A percentile compares a stretch with the other conserved stretches of the same genome.
Conservation (phyloP, 2,797 vertebrate species). For the Cheracebus regulus region DNA sequence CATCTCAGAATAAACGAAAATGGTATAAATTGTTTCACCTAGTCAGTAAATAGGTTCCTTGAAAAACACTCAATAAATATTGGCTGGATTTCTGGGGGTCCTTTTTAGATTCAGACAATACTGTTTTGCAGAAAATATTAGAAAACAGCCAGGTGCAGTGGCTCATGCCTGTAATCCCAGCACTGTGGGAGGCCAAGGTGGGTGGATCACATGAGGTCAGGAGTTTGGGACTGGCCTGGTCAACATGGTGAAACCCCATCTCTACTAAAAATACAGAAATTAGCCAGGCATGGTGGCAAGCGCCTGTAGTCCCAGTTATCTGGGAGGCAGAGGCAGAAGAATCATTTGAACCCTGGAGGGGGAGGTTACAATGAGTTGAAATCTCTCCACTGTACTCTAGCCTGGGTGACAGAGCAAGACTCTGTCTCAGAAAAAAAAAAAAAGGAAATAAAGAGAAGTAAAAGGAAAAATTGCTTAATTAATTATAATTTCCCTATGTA, state of each 20-base stretch:
- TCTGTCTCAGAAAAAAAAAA: neutral
- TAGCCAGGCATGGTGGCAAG: neutral
- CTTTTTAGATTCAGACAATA: neutral
- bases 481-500: neutral
- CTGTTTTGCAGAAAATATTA: neutral
- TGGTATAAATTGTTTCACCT: neutral
- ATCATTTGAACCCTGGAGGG: neutral
- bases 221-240: neutral
- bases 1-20: slow-evolving; percentile 4
- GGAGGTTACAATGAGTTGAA: neutral
- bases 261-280: neutral
- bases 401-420: neutral
- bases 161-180: neutral
- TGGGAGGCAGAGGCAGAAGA: neutral
- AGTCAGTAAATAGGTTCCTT: neutral
- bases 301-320: neutral
- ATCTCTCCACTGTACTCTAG: neutral
- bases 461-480: neutral
- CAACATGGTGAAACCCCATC: neutral
- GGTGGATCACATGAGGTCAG: neutral
- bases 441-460: neutral
- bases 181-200: neutral
- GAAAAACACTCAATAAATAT: neutral
- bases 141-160: neutral
- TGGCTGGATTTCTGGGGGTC: neutral